Evolutionary conservation across 2,113 vertebrate genomes (phyloP).

Genomic region (Pelecanus crispus): DNA sequence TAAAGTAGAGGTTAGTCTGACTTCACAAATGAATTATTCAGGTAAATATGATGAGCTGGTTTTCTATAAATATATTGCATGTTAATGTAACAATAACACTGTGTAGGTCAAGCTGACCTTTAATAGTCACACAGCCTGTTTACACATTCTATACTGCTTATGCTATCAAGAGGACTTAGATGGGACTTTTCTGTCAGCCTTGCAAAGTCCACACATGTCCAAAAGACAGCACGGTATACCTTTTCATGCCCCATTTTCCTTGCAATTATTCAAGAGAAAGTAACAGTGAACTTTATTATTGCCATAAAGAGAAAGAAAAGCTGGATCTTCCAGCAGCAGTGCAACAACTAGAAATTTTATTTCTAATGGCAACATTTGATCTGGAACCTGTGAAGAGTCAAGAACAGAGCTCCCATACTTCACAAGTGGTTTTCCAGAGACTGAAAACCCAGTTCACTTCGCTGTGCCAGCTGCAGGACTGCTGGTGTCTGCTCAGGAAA

Average conservation of each 20-base stretch:
- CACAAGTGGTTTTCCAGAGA: background rate
- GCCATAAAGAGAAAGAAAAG: background rate
- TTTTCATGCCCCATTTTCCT: background rate
- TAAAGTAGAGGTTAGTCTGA: background rate
- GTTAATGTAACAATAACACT: background rate
- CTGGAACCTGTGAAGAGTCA: background rate
- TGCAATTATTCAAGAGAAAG: background rate
- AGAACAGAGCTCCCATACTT: background rate
- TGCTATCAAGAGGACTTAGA: background rate
- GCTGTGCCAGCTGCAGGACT: background rate
- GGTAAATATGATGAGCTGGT: background rate
- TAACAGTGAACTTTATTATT: background rate
- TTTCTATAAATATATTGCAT: background rate
- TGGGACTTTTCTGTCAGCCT: background rate
- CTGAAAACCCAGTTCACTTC: background rate
- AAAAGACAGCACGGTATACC: background rate
- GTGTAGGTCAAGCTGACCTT: background rate
- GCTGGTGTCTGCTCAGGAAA: background rate
- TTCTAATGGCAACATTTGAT: background rate
- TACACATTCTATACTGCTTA: background rate
- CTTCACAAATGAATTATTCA: slow-evolving; percentile 44
- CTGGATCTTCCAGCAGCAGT: background rate
- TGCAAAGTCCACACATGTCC: background rate
- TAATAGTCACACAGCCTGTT: background rate
- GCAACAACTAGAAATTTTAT: background rate